phyloP scores from a whole-genome alignment of 2,888 invertebrate species.

The Drosophila histrio region DNA sequence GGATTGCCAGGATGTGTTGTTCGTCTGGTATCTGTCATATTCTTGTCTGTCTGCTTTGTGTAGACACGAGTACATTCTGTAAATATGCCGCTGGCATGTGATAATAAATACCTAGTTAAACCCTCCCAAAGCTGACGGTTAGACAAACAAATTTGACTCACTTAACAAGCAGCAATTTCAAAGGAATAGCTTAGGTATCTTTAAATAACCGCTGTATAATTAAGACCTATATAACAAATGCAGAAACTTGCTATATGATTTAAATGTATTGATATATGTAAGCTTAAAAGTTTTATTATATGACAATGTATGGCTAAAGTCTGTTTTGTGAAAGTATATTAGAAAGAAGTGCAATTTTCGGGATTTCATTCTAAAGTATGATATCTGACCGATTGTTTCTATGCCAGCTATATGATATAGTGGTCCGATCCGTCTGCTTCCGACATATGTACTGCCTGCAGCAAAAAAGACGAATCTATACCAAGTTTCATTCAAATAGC shows the following conservation, averaged over 20 bases:
- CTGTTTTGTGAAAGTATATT: neutral
- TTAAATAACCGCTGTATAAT: neutral
- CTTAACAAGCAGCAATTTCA: neutral
- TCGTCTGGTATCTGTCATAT: neutral
- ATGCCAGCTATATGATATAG: too few relatives aligned
- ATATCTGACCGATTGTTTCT: too few relatives aligned
- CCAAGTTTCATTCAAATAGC: too few relatives aligned
- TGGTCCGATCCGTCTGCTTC: too few relatives aligned
- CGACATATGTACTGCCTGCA: too few relatives aligned
- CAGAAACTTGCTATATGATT: neutral
- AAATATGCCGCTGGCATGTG: slow-evolving; percentile 18
- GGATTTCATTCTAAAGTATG: too few relatives aligned
- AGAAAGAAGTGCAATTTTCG: neutral
- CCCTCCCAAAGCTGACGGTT: neutral
- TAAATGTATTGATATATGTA: neutral
- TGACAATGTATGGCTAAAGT: too few relatives aligned
- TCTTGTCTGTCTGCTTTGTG: slow-evolving; percentile 3
- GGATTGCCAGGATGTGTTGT: slow-evolving; percentile 22
- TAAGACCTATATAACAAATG: neutral
- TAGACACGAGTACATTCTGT: slow-evolving; percentile 6
- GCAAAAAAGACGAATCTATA: too few relatives aligned
- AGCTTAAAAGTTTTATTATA: neutral
- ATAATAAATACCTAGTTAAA: neutral
- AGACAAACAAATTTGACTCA: slow-evolving; percentile 2
- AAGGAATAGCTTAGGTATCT: neutral